Evolutionary conservation across 2,797 vertebrate species (phyloP), one percentile per base, ranked within the genome.

Genomic region (Pangasius krempfi): DNA sequence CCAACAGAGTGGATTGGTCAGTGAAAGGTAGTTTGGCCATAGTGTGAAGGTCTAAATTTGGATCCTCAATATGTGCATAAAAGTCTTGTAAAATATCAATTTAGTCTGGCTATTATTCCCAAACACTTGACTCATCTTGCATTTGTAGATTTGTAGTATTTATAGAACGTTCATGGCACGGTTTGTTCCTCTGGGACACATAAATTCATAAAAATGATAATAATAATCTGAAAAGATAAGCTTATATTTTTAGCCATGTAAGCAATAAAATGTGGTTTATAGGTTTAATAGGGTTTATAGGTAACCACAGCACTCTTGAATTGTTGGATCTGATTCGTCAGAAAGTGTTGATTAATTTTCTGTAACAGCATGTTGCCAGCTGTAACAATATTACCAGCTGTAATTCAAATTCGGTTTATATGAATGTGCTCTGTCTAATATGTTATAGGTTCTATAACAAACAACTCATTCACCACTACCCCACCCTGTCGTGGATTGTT

Each of bases 341-440:
- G 54, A 14, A 60, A 37, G 33, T 40, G 22, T 62, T n/a, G 22
- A 62, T 82, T 40, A 27, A 56, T 7, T 64, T 64, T n/a, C 37
- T 62, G 30, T 27, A 54, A 30, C n/a, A 18, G 47, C n/a, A 30
- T 79, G 75, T 3, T 54, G 16, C 27, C 10, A 76, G 27, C 27
- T 54, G n/a, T 52, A 79, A 37, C 68, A 72, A 22, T 37, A 54
- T 79, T 30, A 7, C n/a, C 13, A 30, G 75, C 30, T 37, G 52
- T 56, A 80, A 60, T 60, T 81, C 33, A 37, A 81, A 27, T 37
- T 80, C 22, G 78, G 78, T 56, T 80, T 58, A 80, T 56, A 81
- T 40, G 25, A 82, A 62, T 18, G 20, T 22, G 20, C 20, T 4
- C 2, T 56, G 22, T 40, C 33, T 16, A 44, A 62, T 81, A 40